These are phyloP conservation scores for Ancistrus triradiatus DNA, from an alignment of 2,113 vertebrate genomes.

Conservation along the genomic window DNA sequence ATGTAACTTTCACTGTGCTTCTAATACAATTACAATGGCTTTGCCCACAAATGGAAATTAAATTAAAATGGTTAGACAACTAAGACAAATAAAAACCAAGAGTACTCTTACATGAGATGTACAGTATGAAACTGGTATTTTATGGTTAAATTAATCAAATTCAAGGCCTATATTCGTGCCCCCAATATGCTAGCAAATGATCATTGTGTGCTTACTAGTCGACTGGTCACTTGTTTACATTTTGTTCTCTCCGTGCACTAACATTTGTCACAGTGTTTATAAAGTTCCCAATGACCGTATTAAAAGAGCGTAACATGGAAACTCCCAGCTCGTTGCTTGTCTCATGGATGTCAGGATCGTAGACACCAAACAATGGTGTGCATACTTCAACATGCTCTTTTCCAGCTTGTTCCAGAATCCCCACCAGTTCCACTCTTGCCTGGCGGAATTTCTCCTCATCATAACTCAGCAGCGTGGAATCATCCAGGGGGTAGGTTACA, in stretches of 20 bases:
- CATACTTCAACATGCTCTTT: slow-evolving; percentile 74
- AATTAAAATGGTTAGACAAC: too few species aligned
- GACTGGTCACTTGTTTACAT: slow-evolving; percentile 28
- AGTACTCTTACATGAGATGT: too few species aligned
- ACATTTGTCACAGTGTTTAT: slow-evolving; percentile 61
- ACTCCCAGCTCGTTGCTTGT: slow-evolving; percentile 84
- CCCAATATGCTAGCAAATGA: not conserved
- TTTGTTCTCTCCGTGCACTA: slow-evolving; percentile 52
- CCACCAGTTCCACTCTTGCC: slow-evolving; percentile 68
- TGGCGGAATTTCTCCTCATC: slow-evolving; percentile 75
- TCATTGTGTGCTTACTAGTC: not conserved
- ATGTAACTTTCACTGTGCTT: too few species aligned
- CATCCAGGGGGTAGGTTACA: slow-evolving; percentile 79
- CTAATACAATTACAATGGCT: too few species aligned
- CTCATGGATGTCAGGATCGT: slow-evolving; percentile 84
- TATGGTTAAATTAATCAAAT: too few species aligned
- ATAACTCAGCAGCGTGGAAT: slow-evolving; percentile 68
- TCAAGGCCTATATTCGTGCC: too few species aligned
- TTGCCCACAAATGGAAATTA: too few species aligned
- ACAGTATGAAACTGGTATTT: too few species aligned
- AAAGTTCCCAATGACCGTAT: slow-evolving; percentile 76
- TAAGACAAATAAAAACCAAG: too few species aligned
- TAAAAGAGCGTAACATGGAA: slow-evolving; percentile 81
- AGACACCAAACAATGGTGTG: slow-evolving; percentile 81
- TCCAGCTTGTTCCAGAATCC: slow-evolving; percentile 71